Percentiles rank a stretch among this genome's conserved stretches.
Evolutionary conservation across 2,888 invertebrate genomes (phyloP).

Genomic region (Myathropa florea): DNA sequence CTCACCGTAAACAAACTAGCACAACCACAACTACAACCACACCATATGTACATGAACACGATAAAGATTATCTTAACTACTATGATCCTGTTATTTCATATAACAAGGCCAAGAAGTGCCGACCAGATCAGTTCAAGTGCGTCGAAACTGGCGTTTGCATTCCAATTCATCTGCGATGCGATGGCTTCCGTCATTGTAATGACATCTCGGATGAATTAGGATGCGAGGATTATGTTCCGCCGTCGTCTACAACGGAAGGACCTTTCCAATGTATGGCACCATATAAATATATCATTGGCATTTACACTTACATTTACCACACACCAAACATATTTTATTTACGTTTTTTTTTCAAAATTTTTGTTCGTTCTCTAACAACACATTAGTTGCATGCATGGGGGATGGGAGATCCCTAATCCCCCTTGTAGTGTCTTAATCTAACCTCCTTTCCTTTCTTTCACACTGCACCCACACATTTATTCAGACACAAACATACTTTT

Average conservation of each 20-base stretch:
- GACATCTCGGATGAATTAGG: slow-evolving; percentile 84
- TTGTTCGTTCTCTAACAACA: slow-evolving; percentile 35
- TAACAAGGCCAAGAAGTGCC: slow-evolving; percentile 79
- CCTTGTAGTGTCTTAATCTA: slow-evolving; percentile 1
- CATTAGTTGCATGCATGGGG: slow-evolving; percentile 1
- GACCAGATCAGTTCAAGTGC: slow-evolving; percentile 83
- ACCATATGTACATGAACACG: slow-evolving; percentile 32
- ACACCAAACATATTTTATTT: slow-evolving; percentile 15
- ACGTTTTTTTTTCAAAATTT: neutral
- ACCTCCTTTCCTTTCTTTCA: neutral
- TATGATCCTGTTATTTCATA: slow-evolving; percentile 71
- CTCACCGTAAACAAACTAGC: neutral
- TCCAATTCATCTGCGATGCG: slow-evolving; percentile 81
- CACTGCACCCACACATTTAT: slow-evolving; percentile 18
- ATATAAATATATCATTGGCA: slow-evolving; percentile 37
- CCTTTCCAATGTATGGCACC: slow-evolving; percentile 59
- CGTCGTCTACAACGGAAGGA: slow-evolving; percentile 29
- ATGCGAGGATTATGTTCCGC: slow-evolving; percentile 77
- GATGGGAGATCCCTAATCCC: neutral
- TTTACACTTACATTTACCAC: slow-evolving; percentile 7
- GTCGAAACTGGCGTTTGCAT: slow-evolving; percentile 84
- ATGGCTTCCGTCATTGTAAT: slow-evolving; percentile 83
- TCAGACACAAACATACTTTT: neutral
- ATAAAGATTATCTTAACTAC: slow-evolving; percentile 47
- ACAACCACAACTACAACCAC: slow-evolving; percentile 60